These are phyloP conservation scores for Potorous gilbertii DNA, from an alignment of 2,797 vertebrate genomes.

Conservation along the genomic window DNA sequence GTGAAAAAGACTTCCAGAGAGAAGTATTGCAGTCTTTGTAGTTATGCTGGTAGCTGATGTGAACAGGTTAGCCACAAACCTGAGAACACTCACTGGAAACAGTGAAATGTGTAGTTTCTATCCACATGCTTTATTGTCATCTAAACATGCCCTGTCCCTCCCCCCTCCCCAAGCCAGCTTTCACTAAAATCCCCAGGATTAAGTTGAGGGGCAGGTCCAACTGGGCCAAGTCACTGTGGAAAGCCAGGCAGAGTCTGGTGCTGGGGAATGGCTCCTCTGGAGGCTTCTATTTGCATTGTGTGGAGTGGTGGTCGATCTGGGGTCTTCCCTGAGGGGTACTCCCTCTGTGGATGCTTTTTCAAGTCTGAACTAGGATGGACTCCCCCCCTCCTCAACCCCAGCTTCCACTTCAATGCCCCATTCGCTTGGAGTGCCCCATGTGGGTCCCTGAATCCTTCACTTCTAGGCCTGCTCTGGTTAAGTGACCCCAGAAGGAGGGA, in stretches of 20 bases:
- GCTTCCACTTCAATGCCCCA: slow-evolving; percentile 26
- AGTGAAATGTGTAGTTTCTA: slow-evolving; percentile 48
- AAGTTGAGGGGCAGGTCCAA: slow-evolving; percentile 37
- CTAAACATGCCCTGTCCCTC: background rate
- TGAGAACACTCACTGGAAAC: slow-evolving; percentile 46
- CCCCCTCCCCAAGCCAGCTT: slow-evolving; percentile 42
- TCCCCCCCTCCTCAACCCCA: background rate
- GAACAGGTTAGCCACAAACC: background rate
- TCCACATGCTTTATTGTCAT: slow-evolving; percentile 62
- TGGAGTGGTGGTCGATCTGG: background rate
- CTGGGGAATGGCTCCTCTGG: slow-evolving; percentile 21
- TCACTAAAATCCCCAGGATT: slow-evolving; percentile 9
- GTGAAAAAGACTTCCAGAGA: slow-evolving; percentile 21
- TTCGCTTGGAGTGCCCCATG: slow-evolving; percentile 34
- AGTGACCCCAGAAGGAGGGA: background rate
- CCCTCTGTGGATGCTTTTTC: background rate
- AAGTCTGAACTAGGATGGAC: background rate
- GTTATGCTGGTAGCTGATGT: background rate
- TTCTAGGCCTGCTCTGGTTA: slow-evolving; percentile 20
- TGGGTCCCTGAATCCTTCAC: background rate
- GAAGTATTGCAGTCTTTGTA: slow-evolving; percentile 27
- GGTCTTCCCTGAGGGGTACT: background rate
- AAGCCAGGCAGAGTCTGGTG: background rate
- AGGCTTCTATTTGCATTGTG: slow-evolving; percentile 2
- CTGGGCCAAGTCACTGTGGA: slow-evolving; percentile 30